Evolutionary conservation across 1,140 invertebrate species (phyloP).

Genomic region (Tetranychus urticae): DNA sequence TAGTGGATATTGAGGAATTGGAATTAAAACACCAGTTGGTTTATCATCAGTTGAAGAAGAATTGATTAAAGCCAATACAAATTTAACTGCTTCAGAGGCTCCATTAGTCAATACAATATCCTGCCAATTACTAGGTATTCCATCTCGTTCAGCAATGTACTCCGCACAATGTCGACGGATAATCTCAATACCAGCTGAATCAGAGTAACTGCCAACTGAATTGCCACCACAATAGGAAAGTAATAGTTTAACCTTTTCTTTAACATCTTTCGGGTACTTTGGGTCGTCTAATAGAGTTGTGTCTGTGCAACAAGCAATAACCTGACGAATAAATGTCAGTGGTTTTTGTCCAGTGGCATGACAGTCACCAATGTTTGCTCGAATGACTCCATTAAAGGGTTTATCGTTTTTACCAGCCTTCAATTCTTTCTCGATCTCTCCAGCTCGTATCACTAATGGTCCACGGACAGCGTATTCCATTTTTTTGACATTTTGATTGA

Average conservation of each 20-base stretch:
- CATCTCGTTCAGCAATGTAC: slow-evolving; percentile 68
- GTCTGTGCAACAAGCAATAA: slow-evolving; percentile 25
- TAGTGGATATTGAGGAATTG: slow-evolving; percentile 92
- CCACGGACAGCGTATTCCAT: slow-evolving; percentile 92
- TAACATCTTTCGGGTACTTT: slow-evolving; percentile 58
- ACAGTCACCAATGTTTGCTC: slow-evolving; percentile 93
- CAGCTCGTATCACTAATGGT: slow-evolving; percentile 57
- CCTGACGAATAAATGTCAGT: slow-evolving; percentile 43
- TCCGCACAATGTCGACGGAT: slow-evolving; percentile 66
- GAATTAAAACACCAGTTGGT: slow-evolving; percentile 65
- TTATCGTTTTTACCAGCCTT: slow-evolving; percentile 43
- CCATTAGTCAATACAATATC: slow-evolving; percentile 71
- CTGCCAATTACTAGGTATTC: slow-evolving; percentile 41
- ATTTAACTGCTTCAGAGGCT: slow-evolving; percentile 73
- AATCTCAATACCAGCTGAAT: slow-evolving; percentile 71
- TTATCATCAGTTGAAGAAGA: slow-evolving; percentile 22
- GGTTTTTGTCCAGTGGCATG: slow-evolving; percentile 92
- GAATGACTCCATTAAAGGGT: slow-evolving; percentile 81
- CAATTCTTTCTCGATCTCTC: slow-evolving; percentile 32
- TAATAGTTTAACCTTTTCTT: slow-evolving; percentile 44
- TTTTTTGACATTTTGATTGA: slow-evolving; percentile 67
- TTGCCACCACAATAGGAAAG: slow-evolving; percentile 53
- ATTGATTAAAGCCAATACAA: slow-evolving; percentile 7
- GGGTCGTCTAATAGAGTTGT: slow-evolving; percentile 47
- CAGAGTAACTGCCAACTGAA: slow-evolving; percentile 58